A percentile compares a stretch with the other conserved stretches of the same genome.
These are phyloP conservation scores for Loripinus fragilis DNA, from an alignment of 2,888 invertebrate genomes.

Conservation along the genomic window DNA sequence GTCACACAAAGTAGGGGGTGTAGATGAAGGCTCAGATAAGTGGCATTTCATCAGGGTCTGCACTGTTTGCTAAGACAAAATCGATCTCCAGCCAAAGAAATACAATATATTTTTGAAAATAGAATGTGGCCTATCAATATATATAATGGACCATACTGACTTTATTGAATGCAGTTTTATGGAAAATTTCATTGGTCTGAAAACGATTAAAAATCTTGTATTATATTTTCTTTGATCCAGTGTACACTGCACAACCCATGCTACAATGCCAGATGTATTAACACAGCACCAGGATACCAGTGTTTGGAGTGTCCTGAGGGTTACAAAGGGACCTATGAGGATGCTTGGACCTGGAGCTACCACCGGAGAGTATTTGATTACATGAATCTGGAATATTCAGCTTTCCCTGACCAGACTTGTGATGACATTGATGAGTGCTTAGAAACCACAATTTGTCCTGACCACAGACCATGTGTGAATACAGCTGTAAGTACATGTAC, in stretches of 20 bases:
- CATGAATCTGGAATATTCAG: constrained; percentile 42
- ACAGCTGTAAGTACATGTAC: constrained; percentile 68
- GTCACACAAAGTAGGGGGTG: no score
- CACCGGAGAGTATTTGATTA: constrained; percentile 57
- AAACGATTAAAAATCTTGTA: no score
- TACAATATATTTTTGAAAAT: no score
- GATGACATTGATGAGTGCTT: constrained; percentile 63
- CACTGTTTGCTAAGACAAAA: no score
- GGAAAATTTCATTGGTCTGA: no score
- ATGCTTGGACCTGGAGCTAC: constrained; percentile 57
- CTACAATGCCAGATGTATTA: constrained; percentile 55
- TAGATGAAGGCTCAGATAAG: no score
- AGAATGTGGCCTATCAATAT: no score
- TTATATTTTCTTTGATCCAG: constrained; percentile 25
- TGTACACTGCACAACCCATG: constrained; percentile 53
- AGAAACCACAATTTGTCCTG: constrained; percentile 69
- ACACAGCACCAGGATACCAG: constrained; percentile 68
- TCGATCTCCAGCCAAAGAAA: no score
- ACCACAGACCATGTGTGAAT: constrained; percentile 65
- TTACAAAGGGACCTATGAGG: constrained; percentile 62
- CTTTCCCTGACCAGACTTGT: constrained; percentile 52
- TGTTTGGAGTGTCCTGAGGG: constrained; percentile 64
- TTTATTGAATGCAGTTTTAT: no score
- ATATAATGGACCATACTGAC: no score
- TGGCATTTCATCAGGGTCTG: no score